Evolutionary conservation across 2,113 vertebrate genomes (phyloP), one percentile per base, ranked within the genome.

Genomic region (Epinephelus moara): DNA sequence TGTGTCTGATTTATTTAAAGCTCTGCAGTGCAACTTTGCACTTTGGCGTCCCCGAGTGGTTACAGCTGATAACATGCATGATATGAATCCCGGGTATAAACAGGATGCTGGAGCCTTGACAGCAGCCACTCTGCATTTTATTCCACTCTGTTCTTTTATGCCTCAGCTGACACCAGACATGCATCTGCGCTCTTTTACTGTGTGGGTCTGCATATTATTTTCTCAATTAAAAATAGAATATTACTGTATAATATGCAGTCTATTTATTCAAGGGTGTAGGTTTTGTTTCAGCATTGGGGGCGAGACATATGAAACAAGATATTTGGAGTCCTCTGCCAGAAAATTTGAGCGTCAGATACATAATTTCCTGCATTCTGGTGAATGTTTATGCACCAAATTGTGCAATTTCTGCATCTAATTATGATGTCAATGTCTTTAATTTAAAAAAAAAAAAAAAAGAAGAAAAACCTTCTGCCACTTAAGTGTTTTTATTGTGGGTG

Each of bases 1-100:
- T 80, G 81, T 84, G 75, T 89, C 70, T 81, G 80, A 90, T 89
- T 93, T 86, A 82, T 82, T 78, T 84, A 72, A 78, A 80, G 82
- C 81, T 75, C 81, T 23, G 47, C 79, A 5, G 53, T 14, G 66
- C 30, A 73, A 3, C 49, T 85, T 69, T 83, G 84, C 86, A 53
- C 88, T 89, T 17, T 86, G 84, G 87, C 84, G 85, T 59, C 90
- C 80, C 89, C 90, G 12, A 80, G 85, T 91, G 92, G 89, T 25
- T 27, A 14, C n/a, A 53, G 30, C 45, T 42, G 69, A 64, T 55
- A 85, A 27, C 83, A 3, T 10, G 25, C 27, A n/a, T 8, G 37
- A 42, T n/a, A 37, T 42, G 60, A 25, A 33, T 45, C 30, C 64
- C 10, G 18, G 30, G 25, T 21, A 33, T 40, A 23, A 37, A 47